These are phyloP conservation scores for Brachionus sp. DNA, from an alignment of 1,140 invertebrate species.

Conservation along the genomic window DNA sequence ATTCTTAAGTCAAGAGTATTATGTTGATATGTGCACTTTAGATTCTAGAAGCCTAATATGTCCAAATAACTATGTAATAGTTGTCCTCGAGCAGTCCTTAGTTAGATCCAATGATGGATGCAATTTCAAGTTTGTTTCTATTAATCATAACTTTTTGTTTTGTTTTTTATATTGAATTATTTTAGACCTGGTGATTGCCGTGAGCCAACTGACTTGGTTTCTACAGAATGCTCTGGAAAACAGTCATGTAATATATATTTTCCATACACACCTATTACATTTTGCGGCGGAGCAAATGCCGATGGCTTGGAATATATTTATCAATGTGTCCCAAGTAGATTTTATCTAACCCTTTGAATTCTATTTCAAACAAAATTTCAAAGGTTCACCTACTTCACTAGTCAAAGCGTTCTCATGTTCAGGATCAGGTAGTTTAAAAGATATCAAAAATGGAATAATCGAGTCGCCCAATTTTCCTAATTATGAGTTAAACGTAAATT, in stretches of 20 bases:
- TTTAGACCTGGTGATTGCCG: constrained; percentile 28
- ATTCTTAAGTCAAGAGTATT: constrained; percentile 1
- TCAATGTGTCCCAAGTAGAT: constrained; percentile 42
- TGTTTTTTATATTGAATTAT: not conserved
- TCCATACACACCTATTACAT: not conserved
- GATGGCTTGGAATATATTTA: constrained; percentile 12
- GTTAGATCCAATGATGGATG: constrained; percentile 8
- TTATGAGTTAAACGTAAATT: not conserved
- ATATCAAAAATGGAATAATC: constrained; percentile 33
- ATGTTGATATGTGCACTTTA: constrained; percentile 9
- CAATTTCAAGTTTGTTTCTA: not conserved
- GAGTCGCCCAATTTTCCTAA: constrained; percentile 31
- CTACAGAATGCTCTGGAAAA: constrained; percentile 32
- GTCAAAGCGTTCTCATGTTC: not conserved
- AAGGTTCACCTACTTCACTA: not conserved
- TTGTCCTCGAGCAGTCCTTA: not conserved
- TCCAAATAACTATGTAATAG: constrained; percentile 8
- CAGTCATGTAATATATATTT: constrained; percentile 26
- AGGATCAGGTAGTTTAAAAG: not conserved
- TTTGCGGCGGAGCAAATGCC: not conserved
- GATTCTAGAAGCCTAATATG: not conserved
- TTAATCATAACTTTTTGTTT: not conserved
- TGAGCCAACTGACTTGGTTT: constrained; percentile 12
- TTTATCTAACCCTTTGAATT: not conserved
- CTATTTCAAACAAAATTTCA: not conserved